A percentile compares a stretch with the other conserved stretches of the same genome.
Conservation (phyloP, 2,797 vertebrate genomes). For the Smutsia temminckii region DNA sequence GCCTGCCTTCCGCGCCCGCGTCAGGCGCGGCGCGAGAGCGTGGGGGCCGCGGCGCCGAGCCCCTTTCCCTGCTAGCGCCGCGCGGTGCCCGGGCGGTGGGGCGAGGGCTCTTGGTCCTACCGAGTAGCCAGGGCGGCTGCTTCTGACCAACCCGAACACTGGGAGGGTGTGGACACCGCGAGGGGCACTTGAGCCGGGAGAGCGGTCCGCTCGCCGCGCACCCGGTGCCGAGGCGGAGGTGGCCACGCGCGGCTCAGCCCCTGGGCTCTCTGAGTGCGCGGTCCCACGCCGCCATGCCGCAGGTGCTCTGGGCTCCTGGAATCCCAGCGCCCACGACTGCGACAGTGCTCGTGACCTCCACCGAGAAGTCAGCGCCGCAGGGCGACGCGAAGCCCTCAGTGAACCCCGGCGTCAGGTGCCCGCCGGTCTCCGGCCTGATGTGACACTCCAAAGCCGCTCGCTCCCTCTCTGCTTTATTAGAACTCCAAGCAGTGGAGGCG, state of each 20-base stretch:
- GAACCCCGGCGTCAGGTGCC: not conserved
- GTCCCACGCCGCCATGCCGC: not conserved
- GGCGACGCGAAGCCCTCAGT: not conserved
- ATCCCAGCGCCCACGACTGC: not conserved
- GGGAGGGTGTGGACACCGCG: not conserved
- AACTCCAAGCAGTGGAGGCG: not conserved
- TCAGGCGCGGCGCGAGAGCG: not conserved
- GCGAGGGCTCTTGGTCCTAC: not conserved
- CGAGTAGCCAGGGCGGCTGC: not conserved
- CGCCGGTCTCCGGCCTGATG: not conserved
- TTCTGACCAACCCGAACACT: not conserved
- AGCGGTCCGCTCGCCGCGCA: not conserved
- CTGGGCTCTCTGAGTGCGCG: not conserved
- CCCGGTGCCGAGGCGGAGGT: not conserved
- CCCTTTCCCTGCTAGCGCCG: not conserved
- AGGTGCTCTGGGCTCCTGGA: not conserved
- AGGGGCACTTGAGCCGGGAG: not conserved
- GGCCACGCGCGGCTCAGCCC: not conserved
- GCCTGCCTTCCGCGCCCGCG: not conserved
- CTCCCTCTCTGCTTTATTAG: not conserved
- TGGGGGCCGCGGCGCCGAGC: not conserved
- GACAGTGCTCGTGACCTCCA: conserved; percentile 36
- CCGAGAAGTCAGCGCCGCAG: not conserved
- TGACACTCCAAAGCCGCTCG: not conserved
- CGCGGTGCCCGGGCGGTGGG: accelerated